Conservation (phyloP, 2,888 invertebrate species). For the Aspidapion aeneum region DNA sequence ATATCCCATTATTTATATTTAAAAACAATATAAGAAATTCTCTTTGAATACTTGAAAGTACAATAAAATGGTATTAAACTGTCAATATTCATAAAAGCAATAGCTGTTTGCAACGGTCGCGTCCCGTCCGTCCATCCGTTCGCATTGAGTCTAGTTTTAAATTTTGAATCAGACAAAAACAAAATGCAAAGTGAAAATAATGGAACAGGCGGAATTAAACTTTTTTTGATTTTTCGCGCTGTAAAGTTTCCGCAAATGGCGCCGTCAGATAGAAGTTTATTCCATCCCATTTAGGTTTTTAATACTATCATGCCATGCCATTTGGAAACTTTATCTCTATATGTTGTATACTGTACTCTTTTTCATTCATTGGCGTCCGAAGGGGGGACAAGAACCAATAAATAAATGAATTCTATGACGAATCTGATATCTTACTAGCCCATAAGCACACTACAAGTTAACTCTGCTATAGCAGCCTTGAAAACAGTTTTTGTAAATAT, state of each 20-base stretch:
- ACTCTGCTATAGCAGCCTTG: no score
- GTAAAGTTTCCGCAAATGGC: slow-evolving; percentile 12
- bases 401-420: slow-evolving; percentile 10
- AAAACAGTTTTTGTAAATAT: no score
- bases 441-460: no score
- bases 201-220: slow-evolving; percentile 9
- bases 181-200: not conserved
- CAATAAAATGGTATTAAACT: no score
- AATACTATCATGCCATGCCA: slow-evolving; percentile 18
- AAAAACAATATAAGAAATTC: no score
- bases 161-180: not conserved
- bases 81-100: no score
- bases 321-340: slow-evolving; percentile 15
- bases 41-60: no score
- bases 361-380: slow-evolving; percentile 6
- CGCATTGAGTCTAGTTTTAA: no score
- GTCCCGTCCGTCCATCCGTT: no score
- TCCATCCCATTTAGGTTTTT: slow-evolving; percentile 20
- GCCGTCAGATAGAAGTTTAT: slow-evolving; percentile 16
- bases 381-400: no score
- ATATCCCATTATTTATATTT: no score
- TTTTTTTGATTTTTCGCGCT: slow-evolving; percentile 9
- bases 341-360: slow-evolving; percentile 10
- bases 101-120: no score
- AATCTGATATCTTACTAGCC: not conserved